Conservation (phyloP, 35 echinoderm and acorn worm species). For the Acanthaster planci region DNA sequence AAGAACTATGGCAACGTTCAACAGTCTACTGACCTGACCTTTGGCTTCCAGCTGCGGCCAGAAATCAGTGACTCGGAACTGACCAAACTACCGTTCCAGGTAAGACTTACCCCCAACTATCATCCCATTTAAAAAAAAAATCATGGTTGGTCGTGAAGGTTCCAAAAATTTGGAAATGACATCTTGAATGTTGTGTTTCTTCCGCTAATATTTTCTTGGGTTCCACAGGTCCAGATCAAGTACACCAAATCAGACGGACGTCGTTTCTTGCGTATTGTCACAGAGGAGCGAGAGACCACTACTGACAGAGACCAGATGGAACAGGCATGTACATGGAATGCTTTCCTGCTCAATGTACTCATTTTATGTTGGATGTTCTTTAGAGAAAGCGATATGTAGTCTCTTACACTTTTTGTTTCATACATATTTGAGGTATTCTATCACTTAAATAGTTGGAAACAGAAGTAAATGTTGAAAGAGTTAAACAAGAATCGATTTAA, state of each 20-base stretch:
- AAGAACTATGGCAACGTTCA: conserved; percentile 77
- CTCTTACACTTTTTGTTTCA: no score
- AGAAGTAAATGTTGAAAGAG: no score
- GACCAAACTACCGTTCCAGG: conserved; percentile 70
- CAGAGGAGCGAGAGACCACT: conserved; percentile 70
- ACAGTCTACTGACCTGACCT: conserved; percentile 63
- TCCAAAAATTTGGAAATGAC: neutral
- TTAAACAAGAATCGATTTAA: no score
- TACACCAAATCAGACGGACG: conserved; percentile 94
- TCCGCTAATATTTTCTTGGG: no score
- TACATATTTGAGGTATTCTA: no score
- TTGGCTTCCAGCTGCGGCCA: conserved; percentile 65
- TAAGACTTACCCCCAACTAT: neutral
- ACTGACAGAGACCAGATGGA: conserved; percentile 71
- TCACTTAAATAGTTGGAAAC: no score
- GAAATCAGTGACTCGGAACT: conserved; percentile 24
- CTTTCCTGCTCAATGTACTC: no score
- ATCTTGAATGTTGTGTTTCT: neutral
- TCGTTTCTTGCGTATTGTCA: conserved; percentile 68
- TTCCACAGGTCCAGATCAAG: conserved; percentile 71
- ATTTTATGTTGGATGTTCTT: no score
- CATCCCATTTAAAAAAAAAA: neutral
- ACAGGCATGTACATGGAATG: conserved; percentile 46
- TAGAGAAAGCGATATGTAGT: no score
- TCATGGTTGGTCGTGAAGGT: no score